Conservation (phyloP, 2,797 vertebrate genomes). For the Vultur gryphus region DNA sequence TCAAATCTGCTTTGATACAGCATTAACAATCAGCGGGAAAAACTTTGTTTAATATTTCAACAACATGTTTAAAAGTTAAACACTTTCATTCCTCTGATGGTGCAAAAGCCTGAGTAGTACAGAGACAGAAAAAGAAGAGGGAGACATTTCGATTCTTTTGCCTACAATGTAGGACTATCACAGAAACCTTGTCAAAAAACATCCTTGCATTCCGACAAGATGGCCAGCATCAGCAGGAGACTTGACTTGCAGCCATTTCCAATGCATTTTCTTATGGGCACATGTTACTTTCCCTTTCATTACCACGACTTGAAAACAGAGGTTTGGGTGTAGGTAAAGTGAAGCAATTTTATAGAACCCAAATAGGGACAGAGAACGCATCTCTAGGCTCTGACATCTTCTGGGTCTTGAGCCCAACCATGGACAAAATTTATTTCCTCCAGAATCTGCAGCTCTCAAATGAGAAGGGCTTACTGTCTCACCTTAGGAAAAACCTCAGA, state of each 20-base stretch:
- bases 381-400: background rate
- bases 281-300: background rate
- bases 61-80: constrained; percentile 56
- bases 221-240: background rate
- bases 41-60: constrained; percentile 61
- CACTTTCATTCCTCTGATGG: constrained; percentile 14
- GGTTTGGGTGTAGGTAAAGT: background rate
- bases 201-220: background rate
- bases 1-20: constrained; percentile 40
- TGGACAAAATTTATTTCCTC: background rate
- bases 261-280: background rate
- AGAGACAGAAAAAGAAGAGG: background rate
- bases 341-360: background rate
- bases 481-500: background rate
- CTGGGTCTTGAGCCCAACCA: background rate
- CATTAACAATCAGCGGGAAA: constrained; percentile 27
- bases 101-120: background rate
- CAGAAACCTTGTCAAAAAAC: background rate
- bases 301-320: background rate
- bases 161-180: background rate
- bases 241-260: background rate
- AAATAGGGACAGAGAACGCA: background rate
- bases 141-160: background rate
- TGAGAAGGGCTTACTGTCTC: background rate
- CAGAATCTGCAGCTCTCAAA: background rate